Percentiles rank a stretch among this genome's conserved stretches.
Conservation (phyloP, 2,888 invertebrate genomes). For the Morpho achilles region DNA sequence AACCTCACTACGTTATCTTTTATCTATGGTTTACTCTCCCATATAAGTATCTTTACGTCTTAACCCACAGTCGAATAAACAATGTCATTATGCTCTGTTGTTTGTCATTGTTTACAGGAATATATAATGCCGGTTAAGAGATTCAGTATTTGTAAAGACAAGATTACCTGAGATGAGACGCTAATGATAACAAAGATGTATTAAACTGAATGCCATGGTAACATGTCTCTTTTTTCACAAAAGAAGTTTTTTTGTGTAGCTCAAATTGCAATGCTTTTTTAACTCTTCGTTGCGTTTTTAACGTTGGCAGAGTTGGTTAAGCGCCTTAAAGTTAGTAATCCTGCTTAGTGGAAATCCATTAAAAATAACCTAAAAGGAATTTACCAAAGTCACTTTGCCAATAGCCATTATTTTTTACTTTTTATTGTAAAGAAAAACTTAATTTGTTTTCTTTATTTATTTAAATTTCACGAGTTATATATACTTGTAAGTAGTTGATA, state of each 20-base stretch:
- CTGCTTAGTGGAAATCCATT: conserved; percentile 1
- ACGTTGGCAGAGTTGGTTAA: background rate
- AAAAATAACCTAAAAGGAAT: background rate
- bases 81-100: conserved; percentile 47
- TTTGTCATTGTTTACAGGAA: conserved; percentile 43
- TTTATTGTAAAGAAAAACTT: too few species aligned
- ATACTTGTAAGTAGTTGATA: too few species aligned
- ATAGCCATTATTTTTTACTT: too few species aligned
- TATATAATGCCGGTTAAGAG: conserved; percentile 32
- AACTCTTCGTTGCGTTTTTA: conserved; percentile 10
- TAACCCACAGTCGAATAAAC: conserved; percentile 39
- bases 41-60: conserved; percentile 42
- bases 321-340: conserved; percentile 6
- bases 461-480: too few species aligned
- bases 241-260: conserved; percentile 12
- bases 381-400: background rate
- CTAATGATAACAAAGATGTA: conserved; percentile 28
- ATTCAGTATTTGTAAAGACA: conserved; percentile 45
- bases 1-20: conserved; percentile 1
- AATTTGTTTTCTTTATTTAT: too few species aligned
- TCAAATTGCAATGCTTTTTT: conserved; percentile 8
- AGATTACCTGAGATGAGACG: conserved; percentile 41
- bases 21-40: conserved; percentile 34
- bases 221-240: conserved; percentile 19
- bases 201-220: conserved; percentile 18